Conservation (phyloP, 1,140 invertebrate species). For the Drosophila biarmipes region DNA sequence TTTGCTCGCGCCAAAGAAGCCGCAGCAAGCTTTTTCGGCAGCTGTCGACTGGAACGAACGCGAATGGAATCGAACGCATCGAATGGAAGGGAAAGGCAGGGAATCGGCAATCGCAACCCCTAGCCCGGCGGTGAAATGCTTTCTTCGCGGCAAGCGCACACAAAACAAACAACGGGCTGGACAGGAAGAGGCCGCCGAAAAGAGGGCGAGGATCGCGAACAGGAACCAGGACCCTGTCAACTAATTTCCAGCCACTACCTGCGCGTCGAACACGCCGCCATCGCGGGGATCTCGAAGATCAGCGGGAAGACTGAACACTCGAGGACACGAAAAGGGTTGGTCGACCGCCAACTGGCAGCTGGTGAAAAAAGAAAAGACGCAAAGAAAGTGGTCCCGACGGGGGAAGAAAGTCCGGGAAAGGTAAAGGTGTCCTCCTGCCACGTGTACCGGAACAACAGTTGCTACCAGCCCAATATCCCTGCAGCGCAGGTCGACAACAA, state of each 20-base stretch:
- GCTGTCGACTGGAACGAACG: slow-evolving; percentile 21
- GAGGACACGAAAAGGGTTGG: slow-evolving; percentile 55
- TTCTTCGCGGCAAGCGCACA: slow-evolving; percentile 49
- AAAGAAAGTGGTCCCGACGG: slow-evolving; percentile 36
- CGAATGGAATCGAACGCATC: slow-evolving; percentile 12
- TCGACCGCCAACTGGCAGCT: slow-evolving; percentile 25
- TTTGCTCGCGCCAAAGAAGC: slow-evolving; percentile 4
- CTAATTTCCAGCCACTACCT: slow-evolving; percentile 36
- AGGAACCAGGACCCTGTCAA: slow-evolving; percentile 15
- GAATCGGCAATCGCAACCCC: slow-evolving; percentile 27
- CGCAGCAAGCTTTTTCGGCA: slow-evolving; percentile 19
- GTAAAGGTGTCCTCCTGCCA: slow-evolving; percentile 32
- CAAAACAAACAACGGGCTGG: slow-evolving; percentile 34
- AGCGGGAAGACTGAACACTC: slow-evolving; percentile 30
- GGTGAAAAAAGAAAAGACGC: slow-evolving; percentile 21
- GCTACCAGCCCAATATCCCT: neutral
- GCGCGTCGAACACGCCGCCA: slow-evolving; percentile 48
- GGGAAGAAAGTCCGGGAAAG: slow-evolving; percentile 36
- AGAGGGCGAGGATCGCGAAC: neutral
- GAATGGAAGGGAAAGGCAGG: slow-evolving; percentile 11
- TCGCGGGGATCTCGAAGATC: slow-evolving; percentile 31
- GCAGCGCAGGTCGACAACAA: slow-evolving; percentile 1
- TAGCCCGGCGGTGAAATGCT: slow-evolving; percentile 57
- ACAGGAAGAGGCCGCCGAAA: slow-evolving; percentile 14
- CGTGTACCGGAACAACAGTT: slow-evolving; percentile 37